Conservation (phyloP, 2,113 vertebrate genomes). For the Hippocampus zosterae region DNA sequence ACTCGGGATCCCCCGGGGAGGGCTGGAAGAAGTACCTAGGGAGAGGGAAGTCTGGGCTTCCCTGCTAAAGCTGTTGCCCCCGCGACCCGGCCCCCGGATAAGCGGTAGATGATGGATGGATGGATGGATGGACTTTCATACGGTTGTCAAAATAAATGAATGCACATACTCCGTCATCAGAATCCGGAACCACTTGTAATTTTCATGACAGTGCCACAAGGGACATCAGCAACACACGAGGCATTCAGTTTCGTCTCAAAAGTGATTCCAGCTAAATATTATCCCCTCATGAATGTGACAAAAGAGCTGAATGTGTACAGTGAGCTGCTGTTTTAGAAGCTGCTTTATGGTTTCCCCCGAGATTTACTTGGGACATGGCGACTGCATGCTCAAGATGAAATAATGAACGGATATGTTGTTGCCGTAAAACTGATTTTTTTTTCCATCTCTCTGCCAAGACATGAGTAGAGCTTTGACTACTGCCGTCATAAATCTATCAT, state of each 20-base stretch:
- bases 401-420: slow-evolving; percentile 46
- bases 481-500: slow-evolving; percentile 54
- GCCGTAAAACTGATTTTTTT: slow-evolving; percentile 22
- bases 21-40: too few relatives aligned
- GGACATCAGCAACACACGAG: slow-evolving; percentile 39
- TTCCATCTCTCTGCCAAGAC: slow-evolving; percentile 5
- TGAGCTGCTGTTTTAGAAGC: slow-evolving; percentile 50
- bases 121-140: too few relatives aligned
- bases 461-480: slow-evolving; percentile 41
- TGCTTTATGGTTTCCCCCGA: slow-evolving; percentile 50
- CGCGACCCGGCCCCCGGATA: too few relatives aligned
- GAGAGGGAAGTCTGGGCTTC: too few relatives aligned
- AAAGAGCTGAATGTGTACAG: slow-evolving; percentile 49
- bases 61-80: too few relatives aligned
- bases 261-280: slow-evolving; percentile 33
- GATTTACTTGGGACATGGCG: slow-evolving; percentile 41
- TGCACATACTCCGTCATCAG: slow-evolving; percentile 37
- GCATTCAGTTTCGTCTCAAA: slow-evolving; percentile 41
- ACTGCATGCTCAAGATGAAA: slow-evolving; percentile 28
- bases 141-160: slow-evolving; percentile 52
- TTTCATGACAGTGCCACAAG: slow-evolving; percentile 44
- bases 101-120: too few relatives aligned
- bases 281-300: slow-evolving; percentile 56
- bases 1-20: too few relatives aligned
- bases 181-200: slow-evolving; percentile 50